Evolutionary conservation across 37 sponge, comb jelly and placozoan species (phyloP).

Genomic region (Dysidea cf. avara): DNA sequence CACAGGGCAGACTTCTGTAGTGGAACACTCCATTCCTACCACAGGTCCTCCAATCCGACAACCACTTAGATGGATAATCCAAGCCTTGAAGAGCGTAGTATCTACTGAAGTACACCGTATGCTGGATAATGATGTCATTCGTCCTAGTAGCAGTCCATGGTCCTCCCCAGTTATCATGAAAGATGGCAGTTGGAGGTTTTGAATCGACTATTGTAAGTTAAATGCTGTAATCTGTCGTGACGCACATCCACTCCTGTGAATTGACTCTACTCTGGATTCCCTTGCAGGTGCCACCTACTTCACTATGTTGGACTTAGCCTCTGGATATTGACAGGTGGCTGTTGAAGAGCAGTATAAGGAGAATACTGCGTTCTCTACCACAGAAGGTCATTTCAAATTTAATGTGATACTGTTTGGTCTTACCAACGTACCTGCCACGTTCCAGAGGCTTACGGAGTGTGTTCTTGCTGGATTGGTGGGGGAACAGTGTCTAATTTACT

Average conservation of each 20-base stretch:
- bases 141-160: slow-evolving; percentile 33
- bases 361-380: slow-evolving; percentile 65
- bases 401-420: slow-evolving; percentile 62
- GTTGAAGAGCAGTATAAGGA: slow-evolving; percentile 19
- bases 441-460: slow-evolving; percentile 48
- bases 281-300: slow-evolving; percentile 30
- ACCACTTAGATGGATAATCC: slow-evolving; percentile 9
- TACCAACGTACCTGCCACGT: slow-evolving; percentile 44
- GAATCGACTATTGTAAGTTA: slow-evolving; percentile 45
- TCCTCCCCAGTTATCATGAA: slow-evolving; percentile 24
- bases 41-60: slow-evolving; percentile 12
- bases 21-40: too few relatives aligned
- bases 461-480: slow-evolving; percentile 26
- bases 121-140: not conserved
- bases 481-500: slow-evolving; percentile 32
- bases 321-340: slow-evolving; percentile 59
- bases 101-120: too few relatives aligned
- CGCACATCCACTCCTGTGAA: slow-evolving; percentile 46
- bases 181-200: slow-evolving; percentile 28
- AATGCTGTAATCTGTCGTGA: slow-evolving; percentile 52
- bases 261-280: slow-evolving; percentile 55
- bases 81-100: too few relatives aligned
- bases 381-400: slow-evolving; percentile 51
- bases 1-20: too few relatives aligned
- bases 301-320: slow-evolving; percentile 53